Evolutionary conservation across 2,113 vertebrate genomes (phyloP), one percentile per base, ranked within the genome.

Genomic region (Climacteris rufus): DNA sequence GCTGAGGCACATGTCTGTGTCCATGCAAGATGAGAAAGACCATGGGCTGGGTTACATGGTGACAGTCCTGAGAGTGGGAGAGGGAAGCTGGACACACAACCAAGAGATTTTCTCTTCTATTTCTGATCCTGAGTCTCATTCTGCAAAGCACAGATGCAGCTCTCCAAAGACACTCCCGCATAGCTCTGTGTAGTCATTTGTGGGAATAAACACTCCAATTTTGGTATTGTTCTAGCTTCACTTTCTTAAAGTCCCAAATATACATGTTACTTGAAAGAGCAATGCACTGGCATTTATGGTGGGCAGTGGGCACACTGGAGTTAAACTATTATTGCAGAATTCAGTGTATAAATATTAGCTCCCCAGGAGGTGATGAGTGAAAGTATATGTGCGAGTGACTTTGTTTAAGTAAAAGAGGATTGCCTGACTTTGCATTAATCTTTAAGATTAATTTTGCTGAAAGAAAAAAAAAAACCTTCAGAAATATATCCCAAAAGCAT

Each of bases 401-500:
- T 91, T 50, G 65, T 84, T 77, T 89, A 93, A 90, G 72, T 72
- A 69, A 68, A 89, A 89, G n/a, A 59, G 77, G 53, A 70, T 59
- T 69, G 37, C 69, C 92, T 93, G 77, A 79, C 60, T 91, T 89
- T 31, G 33, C 37, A 63, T 64, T 89, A 91, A 87, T 78, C 31
- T 92, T 92, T 89, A 33, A 68, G 39, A 52, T 40, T 76, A 4
- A 19, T 70, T 76, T 64, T 72, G 23, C 53, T 72, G 24, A 8
- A 28, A 74, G 74, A 80, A 63, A 66, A 40, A 17, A 52, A 53
- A 64, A 88, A 30, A 35, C 16, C 61, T 61, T 28, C 17, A 24
- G 37, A 88, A 83, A 85, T 89, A 89, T 74, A 78, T n/a, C 40
- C 87, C 60, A 86, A 75, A 79, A 56, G 28, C 83, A 94, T 70